phyloP scores from a whole-genome alignment of 2,797 vertebrate genomes.

The Sebastes flavidus region DNA sequence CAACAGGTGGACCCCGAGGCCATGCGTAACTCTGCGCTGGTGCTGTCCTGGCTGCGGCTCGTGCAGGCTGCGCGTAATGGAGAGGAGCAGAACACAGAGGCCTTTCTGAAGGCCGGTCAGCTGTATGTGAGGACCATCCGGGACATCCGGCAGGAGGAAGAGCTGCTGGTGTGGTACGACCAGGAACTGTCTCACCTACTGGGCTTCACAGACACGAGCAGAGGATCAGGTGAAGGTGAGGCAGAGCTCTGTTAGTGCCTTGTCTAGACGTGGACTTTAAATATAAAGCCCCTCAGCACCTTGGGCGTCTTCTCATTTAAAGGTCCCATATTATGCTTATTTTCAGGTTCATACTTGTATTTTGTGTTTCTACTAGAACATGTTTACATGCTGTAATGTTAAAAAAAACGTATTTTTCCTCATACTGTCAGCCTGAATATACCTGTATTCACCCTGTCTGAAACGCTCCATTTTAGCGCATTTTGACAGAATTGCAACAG shows the following conservation, averaged over 20 bases:
- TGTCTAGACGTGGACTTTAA: background rate
- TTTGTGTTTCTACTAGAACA: too few relatives aligned
- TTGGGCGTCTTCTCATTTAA: background rate
- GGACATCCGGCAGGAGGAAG: constrained; percentile 85
- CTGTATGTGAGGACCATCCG: constrained; percentile 85
- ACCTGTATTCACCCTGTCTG: too few relatives aligned
- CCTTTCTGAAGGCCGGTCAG: constrained; percentile 86
- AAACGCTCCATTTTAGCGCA: accelerated
- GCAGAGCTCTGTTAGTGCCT: background rate
- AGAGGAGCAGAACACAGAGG: constrained; percentile 89
- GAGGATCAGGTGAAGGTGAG: constrained; percentile 79
- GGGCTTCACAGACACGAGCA: constrained; percentile 85
- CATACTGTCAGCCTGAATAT: too few relatives aligned
- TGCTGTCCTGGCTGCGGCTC: constrained; percentile 87
- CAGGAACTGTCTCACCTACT: constrained; percentile 88
- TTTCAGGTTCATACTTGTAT: too few relatives aligned
- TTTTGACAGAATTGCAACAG: too few relatives aligned
- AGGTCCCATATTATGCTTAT: too few relatives aligned
- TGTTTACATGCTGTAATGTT: too few relatives aligned
- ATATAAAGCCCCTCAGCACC: background rate
- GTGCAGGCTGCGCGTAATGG: constrained; percentile 85
- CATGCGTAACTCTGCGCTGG: constrained; percentile 83
- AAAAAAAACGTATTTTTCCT: too few relatives aligned
- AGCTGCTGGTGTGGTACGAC: constrained; percentile 91
- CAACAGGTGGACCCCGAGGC: constrained; percentile 87